Evolutionary conservation across 2,113 vertebrate species (phyloP).

Genomic region (Cyanoderma ruficeps): DNA sequence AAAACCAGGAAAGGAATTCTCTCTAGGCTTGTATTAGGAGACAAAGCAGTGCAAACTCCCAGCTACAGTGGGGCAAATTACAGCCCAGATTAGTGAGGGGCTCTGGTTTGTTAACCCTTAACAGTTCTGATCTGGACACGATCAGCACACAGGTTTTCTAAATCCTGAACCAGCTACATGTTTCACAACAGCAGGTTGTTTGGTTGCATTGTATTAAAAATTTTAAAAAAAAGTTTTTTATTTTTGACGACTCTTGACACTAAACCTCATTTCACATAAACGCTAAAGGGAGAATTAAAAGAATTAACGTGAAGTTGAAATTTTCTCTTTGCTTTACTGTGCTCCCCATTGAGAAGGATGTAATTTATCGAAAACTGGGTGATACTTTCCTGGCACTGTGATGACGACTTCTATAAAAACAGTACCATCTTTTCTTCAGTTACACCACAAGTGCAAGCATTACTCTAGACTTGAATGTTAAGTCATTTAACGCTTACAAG

Average conservation of each 20-base stretch:
- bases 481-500: background rate
- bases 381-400: constrained; percentile 61
- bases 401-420: background rate
- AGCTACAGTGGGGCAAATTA: background rate
- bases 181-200: background rate
- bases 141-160: background rate
- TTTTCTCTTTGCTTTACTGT: constrained; percentile 56
- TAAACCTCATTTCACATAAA: constrained; percentile 73
- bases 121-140: background rate
- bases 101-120: background rate
- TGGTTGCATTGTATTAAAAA: constrained; percentile 56
- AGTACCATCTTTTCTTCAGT: background rate
- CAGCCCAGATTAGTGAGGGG: background rate
- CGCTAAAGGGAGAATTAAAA: constrained; percentile 70
- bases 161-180: constrained; percentile 18
- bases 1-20: background rate
- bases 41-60: background rate
- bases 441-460: constrained; percentile 20
- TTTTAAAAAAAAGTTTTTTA: constrained; percentile 39
- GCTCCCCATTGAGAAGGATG: constrained; percentile 44
- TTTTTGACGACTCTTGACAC: constrained; percentile 69
- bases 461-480: background rate
- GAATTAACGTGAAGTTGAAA: constrained; percentile 63
- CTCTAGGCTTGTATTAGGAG: background rate
- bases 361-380: constrained; percentile 69